Conservation (phyloP, 2,797 vertebrate genomes). For the Lepus oiostolus region DNA sequence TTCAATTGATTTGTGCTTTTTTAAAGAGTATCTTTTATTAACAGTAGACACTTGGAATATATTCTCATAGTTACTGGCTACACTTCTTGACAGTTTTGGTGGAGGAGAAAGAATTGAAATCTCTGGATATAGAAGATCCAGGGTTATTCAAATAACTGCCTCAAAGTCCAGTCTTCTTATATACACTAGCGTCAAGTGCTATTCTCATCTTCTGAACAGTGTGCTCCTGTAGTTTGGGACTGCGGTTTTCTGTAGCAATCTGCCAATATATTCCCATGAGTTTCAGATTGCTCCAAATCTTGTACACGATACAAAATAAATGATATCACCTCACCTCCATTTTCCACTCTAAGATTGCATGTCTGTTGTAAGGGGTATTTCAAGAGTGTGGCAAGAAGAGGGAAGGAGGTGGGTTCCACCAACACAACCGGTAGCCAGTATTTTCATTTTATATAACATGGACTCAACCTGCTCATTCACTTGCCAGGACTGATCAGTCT, state of each 20-base stretch:
- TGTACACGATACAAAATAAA: neutral
- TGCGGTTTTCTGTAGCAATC: neutral
- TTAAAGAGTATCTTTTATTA: neutral
- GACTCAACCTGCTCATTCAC: neutral
- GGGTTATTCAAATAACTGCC: neutral
- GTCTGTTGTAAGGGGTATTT: neutral
- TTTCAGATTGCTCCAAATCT: neutral
- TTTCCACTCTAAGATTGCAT: neutral
- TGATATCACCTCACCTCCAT: neutral
- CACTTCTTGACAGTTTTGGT: neutral
- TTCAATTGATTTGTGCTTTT: neutral
- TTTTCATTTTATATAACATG: slow-evolving; percentile 18
- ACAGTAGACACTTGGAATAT: neutral
- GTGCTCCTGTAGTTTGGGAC: neutral
- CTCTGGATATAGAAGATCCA: neutral
- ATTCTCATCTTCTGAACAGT: neutral
- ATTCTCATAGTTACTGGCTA: neutral
- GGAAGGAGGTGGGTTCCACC: neutral
- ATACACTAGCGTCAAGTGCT: neutral
- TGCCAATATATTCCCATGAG: neutral
- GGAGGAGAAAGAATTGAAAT: neutral
- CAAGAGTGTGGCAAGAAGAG: neutral
- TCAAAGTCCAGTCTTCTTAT: neutral
- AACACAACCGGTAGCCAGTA: neutral
- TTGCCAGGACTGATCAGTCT: neutral